A percentile compares a stretch with the other conserved stretches of the same genome.
Conservation (phyloP, 30 jellyfish, hydroid and myxozoan genomes). For the Haliclystus octoradiatus region DNA sequence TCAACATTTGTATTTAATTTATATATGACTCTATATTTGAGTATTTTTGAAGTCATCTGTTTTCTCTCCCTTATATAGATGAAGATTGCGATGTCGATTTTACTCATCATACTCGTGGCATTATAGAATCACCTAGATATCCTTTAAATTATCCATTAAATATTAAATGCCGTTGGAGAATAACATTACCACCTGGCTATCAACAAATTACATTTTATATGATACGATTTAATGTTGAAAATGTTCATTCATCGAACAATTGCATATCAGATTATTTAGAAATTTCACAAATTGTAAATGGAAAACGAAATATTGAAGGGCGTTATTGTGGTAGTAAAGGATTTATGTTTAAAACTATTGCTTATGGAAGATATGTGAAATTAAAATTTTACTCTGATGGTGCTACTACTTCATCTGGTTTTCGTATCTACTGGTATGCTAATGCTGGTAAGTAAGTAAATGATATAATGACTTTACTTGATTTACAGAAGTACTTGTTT, state of each 20-base stretch:
- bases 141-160: slow-evolving; percentile 51
- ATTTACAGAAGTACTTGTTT: too few species aligned
- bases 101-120: slow-evolving; percentile 33
- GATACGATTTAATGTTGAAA: not conserved
- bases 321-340: slow-evolving; percentile 47
- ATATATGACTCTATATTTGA: too few species aligned
- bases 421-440: not conserved
- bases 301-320: slow-evolving; percentile 24
- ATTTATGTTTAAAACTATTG: slow-evolving; percentile 20
- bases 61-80: too few species aligned
- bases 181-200: slow-evolving; percentile 8
- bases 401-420: not conserved
- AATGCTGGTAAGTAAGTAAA: not conserved
- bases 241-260: not conserved
- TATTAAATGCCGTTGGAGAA: slow-evolving; percentile 49
- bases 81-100: not conserved
- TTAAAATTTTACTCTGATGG: not conserved
- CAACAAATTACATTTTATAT: not conserved
- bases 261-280: slow-evolving; percentile 48
- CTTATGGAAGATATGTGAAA: slow-evolving; percentile 43
- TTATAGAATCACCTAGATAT: slow-evolving; percentile 40
- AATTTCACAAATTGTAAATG: slow-evolving; percentile 40
- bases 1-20: too few species aligned
- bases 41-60: too few species aligned
- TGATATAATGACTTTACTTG: too few species aligned